A percentile compares a stretch with the other conserved stretches of the same genome.
phyloP scores from a whole-genome alignment of 2,113 vertebrate genomes.

The Halcyon senegalensis region DNA sequence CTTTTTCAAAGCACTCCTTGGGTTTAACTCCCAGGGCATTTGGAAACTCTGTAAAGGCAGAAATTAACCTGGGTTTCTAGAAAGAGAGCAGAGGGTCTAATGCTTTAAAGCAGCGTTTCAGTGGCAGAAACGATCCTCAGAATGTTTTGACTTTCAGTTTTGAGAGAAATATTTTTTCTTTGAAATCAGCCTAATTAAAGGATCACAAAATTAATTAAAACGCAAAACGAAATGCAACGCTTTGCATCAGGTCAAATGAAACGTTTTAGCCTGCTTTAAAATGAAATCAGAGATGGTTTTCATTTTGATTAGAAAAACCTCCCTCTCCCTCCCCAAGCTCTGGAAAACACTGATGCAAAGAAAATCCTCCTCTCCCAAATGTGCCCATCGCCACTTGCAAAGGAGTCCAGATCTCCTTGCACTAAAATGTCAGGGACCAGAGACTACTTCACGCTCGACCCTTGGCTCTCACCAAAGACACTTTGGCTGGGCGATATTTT shows the following conservation, averaged over 20 bases:
- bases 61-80: slow-evolving; percentile 32
- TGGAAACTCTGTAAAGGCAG: neutral
- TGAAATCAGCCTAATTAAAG: slow-evolving; percentile 53
- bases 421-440: neutral
- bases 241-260: slow-evolving; percentile 30
- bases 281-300: slow-evolving; percentile 32
- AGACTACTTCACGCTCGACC: neutral
- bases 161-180: slow-evolving; percentile 16
- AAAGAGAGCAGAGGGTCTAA: neutral
- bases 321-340: neutral
- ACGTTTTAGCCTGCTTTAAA: neutral
- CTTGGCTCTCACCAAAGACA: neutral
- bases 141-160: slow-evolving; percentile 31
- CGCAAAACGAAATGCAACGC: neutral
- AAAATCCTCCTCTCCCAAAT: neutral
- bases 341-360: neutral
- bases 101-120: neutral
- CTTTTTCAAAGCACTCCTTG: neutral
- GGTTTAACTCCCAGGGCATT: neutral
- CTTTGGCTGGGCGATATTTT: neutral
- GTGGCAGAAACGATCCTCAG: slow-evolving; percentile 32
- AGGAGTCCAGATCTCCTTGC: neutral
- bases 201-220: slow-evolving; percentile 67
- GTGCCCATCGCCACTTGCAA: neutral
- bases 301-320: neutral